Evolutionary conservation across 1,140 invertebrate species (phyloP).

Genomic region (Dendroctonus valens): DNA sequence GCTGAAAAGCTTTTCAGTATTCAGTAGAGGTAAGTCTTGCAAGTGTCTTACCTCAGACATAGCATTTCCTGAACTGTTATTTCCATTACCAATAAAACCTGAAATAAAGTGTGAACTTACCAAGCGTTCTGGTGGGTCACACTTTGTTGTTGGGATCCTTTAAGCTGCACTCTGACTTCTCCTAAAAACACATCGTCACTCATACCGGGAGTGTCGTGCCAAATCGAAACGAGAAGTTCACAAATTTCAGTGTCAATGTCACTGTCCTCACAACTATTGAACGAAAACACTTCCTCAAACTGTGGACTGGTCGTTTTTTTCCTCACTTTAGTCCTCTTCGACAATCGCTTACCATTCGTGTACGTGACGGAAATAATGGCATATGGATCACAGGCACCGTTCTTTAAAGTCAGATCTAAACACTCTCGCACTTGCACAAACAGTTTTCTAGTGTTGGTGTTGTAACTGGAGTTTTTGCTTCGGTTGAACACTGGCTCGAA

Average conservation of each 20-base stretch:
- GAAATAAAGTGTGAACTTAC: conserved; percentile 43
- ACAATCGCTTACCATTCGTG: conserved; percentile 75
- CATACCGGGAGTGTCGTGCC: conserved; percentile 79
- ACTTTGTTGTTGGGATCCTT: conserved; percentile 64
- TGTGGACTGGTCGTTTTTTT: conserved; percentile 87
- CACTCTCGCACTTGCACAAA: conserved; percentile 74
- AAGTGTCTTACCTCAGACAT: too few relatives aligned
- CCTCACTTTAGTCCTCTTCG: conserved; percentile 80
- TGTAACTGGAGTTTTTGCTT: conserved; percentile 29
- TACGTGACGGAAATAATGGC: conserved; percentile 77
- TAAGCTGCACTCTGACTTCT: conserved; percentile 76
- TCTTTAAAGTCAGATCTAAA: conserved; percentile 82
- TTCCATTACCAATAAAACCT: background rate
- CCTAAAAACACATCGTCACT: conserved; percentile 80
- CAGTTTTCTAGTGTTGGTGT: conserved; percentile 48
- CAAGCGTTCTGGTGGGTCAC: conserved; percentile 61
- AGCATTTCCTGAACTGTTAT: too few relatives aligned
- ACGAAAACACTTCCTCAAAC: conserved; percentile 85
- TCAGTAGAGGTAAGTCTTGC: too few relatives aligned
- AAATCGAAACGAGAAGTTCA: conserved; percentile 76
- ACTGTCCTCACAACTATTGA: conserved; percentile 71
- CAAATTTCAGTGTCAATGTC: conserved; percentile 62
- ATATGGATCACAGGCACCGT: conserved; percentile 88
- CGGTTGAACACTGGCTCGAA: conserved; percentile 51
- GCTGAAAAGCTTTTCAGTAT: too few relatives aligned